Evolutionary conservation across 2,797 vertebrate genomes (phyloP).

Genomic region (Pygocentrus nattereri): DNA sequence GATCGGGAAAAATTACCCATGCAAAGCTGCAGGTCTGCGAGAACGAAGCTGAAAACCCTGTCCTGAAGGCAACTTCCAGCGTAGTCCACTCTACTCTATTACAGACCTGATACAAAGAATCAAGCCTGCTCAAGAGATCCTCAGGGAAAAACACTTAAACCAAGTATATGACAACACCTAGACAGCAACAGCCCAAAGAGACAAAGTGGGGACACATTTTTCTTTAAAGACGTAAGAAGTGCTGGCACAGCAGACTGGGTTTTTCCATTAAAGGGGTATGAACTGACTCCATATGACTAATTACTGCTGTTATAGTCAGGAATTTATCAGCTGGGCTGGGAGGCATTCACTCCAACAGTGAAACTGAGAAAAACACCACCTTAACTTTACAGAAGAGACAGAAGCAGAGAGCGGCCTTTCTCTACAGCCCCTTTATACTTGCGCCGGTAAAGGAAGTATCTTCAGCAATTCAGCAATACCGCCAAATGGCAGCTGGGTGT

Average conservation of each 20-base stretch:
- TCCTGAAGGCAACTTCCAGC: background rate
- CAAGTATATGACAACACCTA: background rate
- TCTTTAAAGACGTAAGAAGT: background rate
- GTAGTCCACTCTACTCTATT: no score
- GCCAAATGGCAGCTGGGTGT: background rate
- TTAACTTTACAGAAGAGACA: background rate
- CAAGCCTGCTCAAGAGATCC: background rate
- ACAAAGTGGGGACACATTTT: background rate
- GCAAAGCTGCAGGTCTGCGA: background rate
- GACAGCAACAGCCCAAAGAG: background rate
- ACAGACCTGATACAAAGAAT: background rate
- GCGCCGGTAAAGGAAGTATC: background rate
- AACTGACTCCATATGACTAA: slow-evolving; percentile 34
- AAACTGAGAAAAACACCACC: slow-evolving; percentile 20
- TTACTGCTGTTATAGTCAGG: slow-evolving; percentile 36
- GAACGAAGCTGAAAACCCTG: background rate
- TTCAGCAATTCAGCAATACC: background rate
- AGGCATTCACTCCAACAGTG: slow-evolving; percentile 21
- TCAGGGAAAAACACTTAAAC: background rate
- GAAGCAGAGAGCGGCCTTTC: background rate
- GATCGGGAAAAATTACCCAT: background rate
- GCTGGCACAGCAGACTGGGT: slow-evolving; percentile 2
- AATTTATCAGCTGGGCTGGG: slow-evolving; percentile 46
- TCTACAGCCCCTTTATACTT: background rate
- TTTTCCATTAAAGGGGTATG: slow-evolving; percentile 1